A percentile compares a stretch with the other conserved stretches of the same genome.
Conservation (phyloP, 2,888 invertebrate genomes). For the Melanostoma mellinum region DNA sequence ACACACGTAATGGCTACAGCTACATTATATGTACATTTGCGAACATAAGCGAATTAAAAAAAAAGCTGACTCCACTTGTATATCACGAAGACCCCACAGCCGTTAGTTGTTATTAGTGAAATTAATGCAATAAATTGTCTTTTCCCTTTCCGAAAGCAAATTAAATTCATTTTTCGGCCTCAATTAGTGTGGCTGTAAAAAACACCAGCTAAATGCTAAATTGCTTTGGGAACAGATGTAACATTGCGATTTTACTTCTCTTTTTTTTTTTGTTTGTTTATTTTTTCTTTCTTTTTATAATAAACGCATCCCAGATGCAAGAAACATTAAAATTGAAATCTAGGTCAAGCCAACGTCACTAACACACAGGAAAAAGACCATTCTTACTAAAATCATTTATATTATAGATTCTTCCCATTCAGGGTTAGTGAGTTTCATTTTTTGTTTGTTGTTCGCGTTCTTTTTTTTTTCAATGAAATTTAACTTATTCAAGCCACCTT, state of each 20-base stretch:
- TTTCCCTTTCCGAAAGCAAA: conserved; percentile 16
- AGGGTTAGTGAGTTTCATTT: conserved; percentile 57
- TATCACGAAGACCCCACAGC: conserved; percentile 23
- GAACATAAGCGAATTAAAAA: too few species aligned
- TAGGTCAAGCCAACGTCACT: conserved; percentile 64
- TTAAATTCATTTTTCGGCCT: conserved; percentile 45
- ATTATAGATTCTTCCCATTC: conserved; percentile 50
- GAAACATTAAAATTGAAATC: conserved; percentile 54
- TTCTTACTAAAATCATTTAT: conserved; percentile 28
- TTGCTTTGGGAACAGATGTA: conserved; percentile 64
- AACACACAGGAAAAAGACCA: conserved; percentile 6
- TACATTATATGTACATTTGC: too few species aligned
- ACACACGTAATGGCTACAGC: too few species aligned
- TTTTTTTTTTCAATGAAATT: conserved; percentile 29
- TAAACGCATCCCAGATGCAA: conserved; percentile 65
- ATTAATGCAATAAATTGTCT: conserved; percentile 50
- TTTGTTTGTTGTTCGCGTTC: conserved; percentile 23
- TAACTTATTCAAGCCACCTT: conserved; percentile 54
- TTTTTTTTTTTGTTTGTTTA: conserved; percentile 42
- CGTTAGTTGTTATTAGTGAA: conserved; percentile 46
- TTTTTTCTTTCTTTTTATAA: conserved; percentile 67
- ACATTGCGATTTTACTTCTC: conserved; percentile 29
- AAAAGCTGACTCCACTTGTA: too few species aligned
- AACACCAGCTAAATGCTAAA: conserved; percentile 74
- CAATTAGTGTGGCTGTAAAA: conserved; percentile 49